phyloP scores from a whole-genome alignment of 2,888 invertebrate species.

The Archips xylosteana region DNA sequence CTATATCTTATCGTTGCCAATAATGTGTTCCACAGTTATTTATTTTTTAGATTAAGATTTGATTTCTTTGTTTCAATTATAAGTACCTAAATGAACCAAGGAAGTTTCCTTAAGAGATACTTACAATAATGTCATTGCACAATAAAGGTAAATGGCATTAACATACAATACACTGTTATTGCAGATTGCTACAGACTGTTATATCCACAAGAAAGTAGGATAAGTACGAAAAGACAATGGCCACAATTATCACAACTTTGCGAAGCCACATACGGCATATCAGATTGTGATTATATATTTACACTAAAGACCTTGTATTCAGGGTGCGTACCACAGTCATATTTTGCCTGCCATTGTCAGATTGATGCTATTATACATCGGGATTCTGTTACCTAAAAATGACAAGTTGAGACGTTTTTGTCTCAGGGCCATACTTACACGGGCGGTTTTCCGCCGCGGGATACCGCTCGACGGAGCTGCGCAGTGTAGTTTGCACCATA shows the following conservation, averaged over 20 bases:
- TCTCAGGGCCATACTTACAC: too few relatives aligned
- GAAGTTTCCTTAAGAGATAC: not conserved
- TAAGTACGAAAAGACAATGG: constrained; percentile 6
- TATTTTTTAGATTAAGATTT: constrained; percentile 2
- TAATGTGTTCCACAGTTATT: not conserved
- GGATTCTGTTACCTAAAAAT: too few relatives aligned
- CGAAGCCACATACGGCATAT: not conserved
- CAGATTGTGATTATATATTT: not conserved
- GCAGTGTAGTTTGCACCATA: too few relatives aligned
- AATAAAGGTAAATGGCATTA: constrained; percentile 8
- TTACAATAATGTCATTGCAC: not conserved
- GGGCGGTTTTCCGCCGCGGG: too few relatives aligned
- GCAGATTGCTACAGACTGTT: constrained; percentile 8
- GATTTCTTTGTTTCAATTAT: not conserved
- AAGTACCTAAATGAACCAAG: not conserved
- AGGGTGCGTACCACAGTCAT: too few relatives aligned
- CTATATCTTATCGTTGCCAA: constrained; percentile 9
- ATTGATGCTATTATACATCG: not conserved
- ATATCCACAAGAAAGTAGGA: constrained; percentile 7
- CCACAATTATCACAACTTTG: constrained; percentile 7
- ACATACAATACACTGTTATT: constrained; percentile 20
- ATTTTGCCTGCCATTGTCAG: not conserved
- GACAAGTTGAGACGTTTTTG: too few relatives aligned
- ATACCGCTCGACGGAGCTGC: too few relatives aligned
- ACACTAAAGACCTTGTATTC: not conserved